These are phyloP conservation scores for Psettodes erumei DNA, from an alignment of 2,113 vertebrate species.

Conservation along the genomic window DNA sequence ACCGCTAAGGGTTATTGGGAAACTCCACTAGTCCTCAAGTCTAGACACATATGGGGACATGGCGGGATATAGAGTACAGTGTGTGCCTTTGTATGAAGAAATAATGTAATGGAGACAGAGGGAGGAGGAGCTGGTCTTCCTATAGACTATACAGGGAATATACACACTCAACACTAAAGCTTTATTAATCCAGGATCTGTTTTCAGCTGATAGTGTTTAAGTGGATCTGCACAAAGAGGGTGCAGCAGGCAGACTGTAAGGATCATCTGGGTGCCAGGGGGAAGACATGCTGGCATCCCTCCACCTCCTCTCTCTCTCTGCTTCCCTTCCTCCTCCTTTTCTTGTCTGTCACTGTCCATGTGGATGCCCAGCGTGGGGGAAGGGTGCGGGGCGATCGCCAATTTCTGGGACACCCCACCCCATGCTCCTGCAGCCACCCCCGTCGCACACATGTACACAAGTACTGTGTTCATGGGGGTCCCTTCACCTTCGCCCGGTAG, in stretches of 20 bases:
- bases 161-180: slow-evolving; percentile 14
- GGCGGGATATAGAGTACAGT: slow-evolving; percentile 11
- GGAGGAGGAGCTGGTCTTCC: slow-evolving; percentile 6
- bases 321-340: slow-evolving; percentile 9
- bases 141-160: slow-evolving; percentile 13
- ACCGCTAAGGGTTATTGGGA: slow-evolving; percentile 21
- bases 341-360: slow-evolving; percentile 51
- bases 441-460: slow-evolving; percentile 22
- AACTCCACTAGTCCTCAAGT: no score
- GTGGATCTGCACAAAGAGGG: slow-evolving; percentile 40
- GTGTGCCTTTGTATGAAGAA: neutral
- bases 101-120: neutral
- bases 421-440: slow-evolving; percentile 25
- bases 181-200: slow-evolving; percentile 69
- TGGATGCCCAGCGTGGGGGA: slow-evolving; percentile 30
- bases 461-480: no score
- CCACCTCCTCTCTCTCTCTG: slow-evolving; percentile 34
- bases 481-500: slow-evolving; percentile 21
- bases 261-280: slow-evolving; percentile 54
- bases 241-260: slow-evolving; percentile 28
- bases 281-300: slow-evolving; percentile 52
- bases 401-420: slow-evolving; percentile 60
- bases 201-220: slow-evolving; percentile 66
- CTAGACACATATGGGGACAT: slow-evolving; percentile 39
- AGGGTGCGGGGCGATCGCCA: slow-evolving; percentile 44